Base-by-base conservation (phyloP, 1,140 invertebrate genomes). In the Rhyzopertha dominica region DNA sequence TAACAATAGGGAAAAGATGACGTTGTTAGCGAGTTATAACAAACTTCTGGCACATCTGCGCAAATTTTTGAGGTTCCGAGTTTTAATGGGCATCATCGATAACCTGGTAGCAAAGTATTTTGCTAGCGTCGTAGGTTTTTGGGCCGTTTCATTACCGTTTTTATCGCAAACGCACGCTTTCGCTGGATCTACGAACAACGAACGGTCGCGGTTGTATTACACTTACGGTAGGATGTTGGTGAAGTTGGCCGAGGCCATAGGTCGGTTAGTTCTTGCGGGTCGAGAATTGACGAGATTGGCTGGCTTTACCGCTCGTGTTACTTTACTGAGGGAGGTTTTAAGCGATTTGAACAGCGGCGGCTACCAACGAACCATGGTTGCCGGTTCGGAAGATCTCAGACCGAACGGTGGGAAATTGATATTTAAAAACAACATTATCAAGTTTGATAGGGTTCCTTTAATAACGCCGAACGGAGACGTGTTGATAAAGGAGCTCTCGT, bases 381-480 rank as follows among this genome's bases (percentile, higher is more conserved):
- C 53, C 9, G 42, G 61, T 54, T 49, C 53, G 3, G 56, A 61
- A 43, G 47, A 65, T 16, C 43, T 81, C 12, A 61, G 69, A 1
- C 85, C 89, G 3, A 88, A 87, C 42, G 77, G 78, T 44, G 93
- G 94, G 17, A 79, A 76, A 61, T 84, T 96, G 44, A 73, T 90
- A 10, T 85, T 85, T 61, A 78, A 85, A 68, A 92, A 98, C 66
- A 90, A 95, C 66, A 72, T 98, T 5, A 97, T 98, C 59, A 80
- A 80, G 43, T 98, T 99, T 71, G 88, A 97, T 32, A 74, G 80
- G 43, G 95, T 99, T 4, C 94, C 95, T 2, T 71, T 98, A 14
- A 84, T 98, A 7, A 99, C 95, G 2, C 96, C 95, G 3, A 98
- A 98, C 68, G 95, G 95, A 7, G 95, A 99, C 71, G 75, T 98